Percentiles rank a stretch among this genome's conserved stretches.
phyloP scores from a whole-genome alignment of 2,888 invertebrate species.

The Hyppa rectilinea region DNA sequence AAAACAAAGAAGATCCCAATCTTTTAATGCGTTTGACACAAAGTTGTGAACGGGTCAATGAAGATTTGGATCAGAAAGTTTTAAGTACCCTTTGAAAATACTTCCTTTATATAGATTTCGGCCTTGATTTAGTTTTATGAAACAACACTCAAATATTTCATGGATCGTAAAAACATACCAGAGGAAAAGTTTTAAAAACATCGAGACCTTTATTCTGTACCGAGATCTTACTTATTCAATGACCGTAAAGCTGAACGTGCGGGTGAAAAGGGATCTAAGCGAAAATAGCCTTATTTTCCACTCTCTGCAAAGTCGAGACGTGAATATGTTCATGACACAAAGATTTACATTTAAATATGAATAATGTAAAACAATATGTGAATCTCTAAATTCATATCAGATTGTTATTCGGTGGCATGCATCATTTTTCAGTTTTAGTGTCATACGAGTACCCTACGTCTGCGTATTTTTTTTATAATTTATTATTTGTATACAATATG shows the following conservation, averaged over 20 bases:
- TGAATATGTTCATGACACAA: constrained; percentile 27
- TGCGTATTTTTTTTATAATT: constrained; percentile 15
- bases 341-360: constrained; percentile 38
- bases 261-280: constrained; percentile 41
- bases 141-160: constrained; percentile 35
- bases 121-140: constrained; percentile 31
- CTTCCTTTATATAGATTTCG: constrained; percentile 12
- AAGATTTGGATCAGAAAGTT: constrained; percentile 24
- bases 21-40: constrained; percentile 12
- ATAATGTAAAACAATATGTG: constrained; percentile 42
- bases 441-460: not conserved
- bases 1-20: constrained; percentile 9
- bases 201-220: constrained; percentile 32
- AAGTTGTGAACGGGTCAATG: constrained; percentile 28
- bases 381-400: constrained; percentile 29
- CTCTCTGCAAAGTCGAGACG: constrained; percentile 36
- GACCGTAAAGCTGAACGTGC: constrained; percentile 50
- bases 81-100: constrained; percentile 6
- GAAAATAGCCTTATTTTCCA: constrained; percentile 42
- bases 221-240: constrained; percentile 53
- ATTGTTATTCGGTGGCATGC: constrained; percentile 27
- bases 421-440: constrained; percentile 24
- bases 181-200: constrained; percentile 27
- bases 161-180: constrained; percentile 31
- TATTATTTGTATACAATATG: constrained; percentile 9